phyloP scores from a whole-genome alignment of 1,140 invertebrate genomes.

The Platyscapa corneri region DNA sequence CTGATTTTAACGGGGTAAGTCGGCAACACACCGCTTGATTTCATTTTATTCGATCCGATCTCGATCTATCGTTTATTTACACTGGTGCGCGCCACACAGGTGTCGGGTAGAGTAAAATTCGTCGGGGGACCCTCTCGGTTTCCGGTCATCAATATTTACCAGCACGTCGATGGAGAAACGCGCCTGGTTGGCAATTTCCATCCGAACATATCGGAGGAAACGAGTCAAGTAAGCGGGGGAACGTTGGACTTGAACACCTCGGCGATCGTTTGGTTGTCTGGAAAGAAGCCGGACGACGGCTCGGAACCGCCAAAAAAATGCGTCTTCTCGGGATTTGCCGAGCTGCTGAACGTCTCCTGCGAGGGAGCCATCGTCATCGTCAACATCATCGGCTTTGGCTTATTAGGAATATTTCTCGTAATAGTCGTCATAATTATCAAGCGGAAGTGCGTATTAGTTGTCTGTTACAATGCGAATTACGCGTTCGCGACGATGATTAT shows the following conservation, averaged over 20 bases:
- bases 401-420: conserved; percentile 78
- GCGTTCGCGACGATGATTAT: not conserved
- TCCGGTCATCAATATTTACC: conserved; percentile 82
- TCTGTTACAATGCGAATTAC: not conserved
- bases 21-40: no score
- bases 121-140: conserved; percentile 79
- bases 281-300: conserved; percentile 81
- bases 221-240: conserved; percentile 69
- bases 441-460: conserved; percentile 73
- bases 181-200: conserved; percentile 79
- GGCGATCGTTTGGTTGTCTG: conserved; percentile 80
- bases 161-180: conserved; percentile 78
- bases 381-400: conserved; percentile 80
- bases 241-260: conserved; percentile 75
- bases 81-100: no score
- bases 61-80: no score
- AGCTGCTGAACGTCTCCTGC: conserved; percentile 81
- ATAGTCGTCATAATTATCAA: conserved; percentile 82
- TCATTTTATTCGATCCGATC: no score
- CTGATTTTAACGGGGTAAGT: conserved; percentile 80
- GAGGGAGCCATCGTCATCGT: conserved; percentile 82
- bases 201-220: conserved; percentile 74
- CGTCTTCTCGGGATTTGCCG: conserved; percentile 79
- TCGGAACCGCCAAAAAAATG: conserved; percentile 77
- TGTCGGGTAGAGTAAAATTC: conserved; percentile 86